Evolutionary conservation across 2,888 invertebrate genomes (phyloP), one percentile per base, ranked within the genome.

Genomic region (Hyposoter didymator): DNA sequence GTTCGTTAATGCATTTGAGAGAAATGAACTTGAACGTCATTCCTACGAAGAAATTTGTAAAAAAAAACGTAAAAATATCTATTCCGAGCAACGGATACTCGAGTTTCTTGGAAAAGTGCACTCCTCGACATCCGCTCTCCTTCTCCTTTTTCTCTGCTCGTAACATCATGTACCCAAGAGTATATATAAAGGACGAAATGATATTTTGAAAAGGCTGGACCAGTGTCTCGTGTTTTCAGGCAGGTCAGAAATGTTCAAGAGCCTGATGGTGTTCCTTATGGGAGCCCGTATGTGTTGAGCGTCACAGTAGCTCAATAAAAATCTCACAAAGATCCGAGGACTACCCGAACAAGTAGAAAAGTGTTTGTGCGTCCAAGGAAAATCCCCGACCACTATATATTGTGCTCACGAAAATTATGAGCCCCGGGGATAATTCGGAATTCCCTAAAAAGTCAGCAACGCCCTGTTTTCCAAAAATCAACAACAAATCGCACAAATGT

Each of bases 61-160:
- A 55, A 43, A 28, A 47, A 74, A 22, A 59, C 12, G 1, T 4
- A 59, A 22, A 72, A 64, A 43, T 43, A n/a, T 64, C 70, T 78
- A 72, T 75, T 85, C 79, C 39, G 78, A 64, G 47, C 35, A 74
- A 70, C 78, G 85, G 85, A 82, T 85, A 79, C 85, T 85, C 85
- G 75, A 79, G 74, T 85, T 85, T 85, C 85, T 75, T 32, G 82
- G 78, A 78, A 81, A 84, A 82, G 52, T 82, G 70, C 66, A 49
- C 67, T 59, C 0, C 55, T 19, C 78, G 55, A 82, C 78, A 82
- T 85, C 85, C 85, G 85, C 70, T 85, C 82, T 22, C 62, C 17
- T 75, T 59, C 66, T 52, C 39, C 49, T 75, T 70, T 52, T 67
- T 67, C n/a, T 17, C 67, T 22, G 28, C 55, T 52, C 3, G 7